A percentile compares a stretch with the other conserved stretches of the same genome.
phyloP scores from a whole-genome alignment of 1,140 invertebrate genomes.

The Lysiphlebus fabarum region DNA sequence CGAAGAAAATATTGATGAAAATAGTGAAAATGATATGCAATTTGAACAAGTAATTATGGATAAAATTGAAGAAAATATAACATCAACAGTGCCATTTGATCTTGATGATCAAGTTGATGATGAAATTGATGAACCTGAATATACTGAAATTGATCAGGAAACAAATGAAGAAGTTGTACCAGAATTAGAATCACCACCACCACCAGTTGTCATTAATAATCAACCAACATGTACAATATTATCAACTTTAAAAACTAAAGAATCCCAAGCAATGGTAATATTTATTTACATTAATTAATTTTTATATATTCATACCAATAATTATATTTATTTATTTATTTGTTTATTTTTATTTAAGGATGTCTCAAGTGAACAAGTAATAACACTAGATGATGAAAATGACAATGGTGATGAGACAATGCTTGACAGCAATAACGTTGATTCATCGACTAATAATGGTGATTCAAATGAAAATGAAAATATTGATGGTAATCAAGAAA shows the following conservation, averaged over 20 bases:
- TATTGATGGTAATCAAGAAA: constrained; percentile 1
- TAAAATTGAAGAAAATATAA: constrained; percentile 32
- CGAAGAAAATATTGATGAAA: constrained; percentile 36
- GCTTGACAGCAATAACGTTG: neutral
- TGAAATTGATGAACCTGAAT: constrained; percentile 5
- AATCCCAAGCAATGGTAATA: constrained; percentile 24
- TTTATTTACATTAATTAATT: neutral
- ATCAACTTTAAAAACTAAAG: constrained; percentile 32
- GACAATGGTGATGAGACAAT: constrained; percentile 2
- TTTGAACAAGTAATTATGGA: constrained; percentile 31
- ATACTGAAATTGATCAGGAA: constrained; percentile 27
- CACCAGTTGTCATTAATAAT: constrained; percentile 34
- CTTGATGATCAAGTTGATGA: constrained; percentile 34
- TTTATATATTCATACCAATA: neutral
- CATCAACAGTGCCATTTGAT: constrained; percentile 31
- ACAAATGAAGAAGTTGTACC: constrained; percentile 31
- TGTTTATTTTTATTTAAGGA: constrained; percentile 14
- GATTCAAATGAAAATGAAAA: constrained; percentile 2
- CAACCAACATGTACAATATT: constrained; percentile 27
- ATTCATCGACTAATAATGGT: neutral
- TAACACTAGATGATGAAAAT: constrained; percentile 19
- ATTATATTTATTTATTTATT: neutral
- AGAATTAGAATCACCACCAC: constrained; percentile 41
- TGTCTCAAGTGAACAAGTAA: constrained; percentile 26
- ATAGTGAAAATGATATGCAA: constrained; percentile 35